These are phyloP conservation scores for Monomorium pharaonis DNA, from an alignment of 1,140 invertebrate species.

Conservation along the genomic window DNA sequence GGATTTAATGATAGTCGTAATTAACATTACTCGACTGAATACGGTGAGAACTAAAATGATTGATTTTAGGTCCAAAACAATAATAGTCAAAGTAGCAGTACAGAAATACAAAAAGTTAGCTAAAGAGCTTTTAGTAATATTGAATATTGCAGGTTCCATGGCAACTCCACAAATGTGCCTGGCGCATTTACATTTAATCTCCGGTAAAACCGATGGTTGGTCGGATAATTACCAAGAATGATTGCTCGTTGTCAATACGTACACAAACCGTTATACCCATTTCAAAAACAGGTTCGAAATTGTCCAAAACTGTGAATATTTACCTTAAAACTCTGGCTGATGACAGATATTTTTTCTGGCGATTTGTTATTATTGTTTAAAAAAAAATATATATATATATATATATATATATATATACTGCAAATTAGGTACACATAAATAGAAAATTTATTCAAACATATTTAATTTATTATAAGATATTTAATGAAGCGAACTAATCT, in stretches of 20 bases:
- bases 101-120: constrained; percentile 1
- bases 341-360: neutral
- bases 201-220: constrained; percentile 68
- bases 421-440: constrained; percentile 1
- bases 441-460: neutral
- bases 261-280: constrained; percentile 7
- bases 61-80: neutral
- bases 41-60: neutral
- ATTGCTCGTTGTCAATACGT: constrained; percentile 64
- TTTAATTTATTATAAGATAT: neutral
- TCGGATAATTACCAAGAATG: constrained; percentile 69
- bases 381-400: too few species aligned
- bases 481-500: neutral
- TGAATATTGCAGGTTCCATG: constrained; percentile 34
- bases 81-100: neutral
- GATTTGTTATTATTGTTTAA: neutral
- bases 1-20: neutral
- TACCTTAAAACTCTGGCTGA: constrained; percentile 20
- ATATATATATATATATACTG: too few species aligned
- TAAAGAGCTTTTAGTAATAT: constrained; percentile 23
- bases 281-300: constrained; percentile 56
- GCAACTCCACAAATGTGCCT: constrained; percentile 28
- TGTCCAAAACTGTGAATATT: constrained; percentile 12
- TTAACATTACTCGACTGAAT: neutral
- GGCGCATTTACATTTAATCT: constrained; percentile 68